These are phyloP conservation scores for Conger conger DNA, from an alignment of 2,113 vertebrate species.

Conservation along the genomic window DNA sequence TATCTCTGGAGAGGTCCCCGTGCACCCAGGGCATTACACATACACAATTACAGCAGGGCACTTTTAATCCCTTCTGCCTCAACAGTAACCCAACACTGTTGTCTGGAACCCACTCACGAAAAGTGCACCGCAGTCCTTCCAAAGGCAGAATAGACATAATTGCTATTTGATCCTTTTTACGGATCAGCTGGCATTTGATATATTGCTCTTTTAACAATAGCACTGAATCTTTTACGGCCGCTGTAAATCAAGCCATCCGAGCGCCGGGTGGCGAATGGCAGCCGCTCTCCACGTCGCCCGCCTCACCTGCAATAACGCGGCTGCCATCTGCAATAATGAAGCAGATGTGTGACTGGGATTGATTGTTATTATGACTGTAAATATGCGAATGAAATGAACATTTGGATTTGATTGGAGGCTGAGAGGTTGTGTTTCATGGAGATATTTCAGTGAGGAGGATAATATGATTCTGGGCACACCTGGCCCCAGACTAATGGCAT, in stretches of 20 bases:
- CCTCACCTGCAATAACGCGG: neutral
- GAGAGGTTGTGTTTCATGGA: neutral
- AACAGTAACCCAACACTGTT: neutral
- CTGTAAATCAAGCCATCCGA: slow-evolving; percentile 14
- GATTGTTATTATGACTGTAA: neutral
- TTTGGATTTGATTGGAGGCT: neutral
- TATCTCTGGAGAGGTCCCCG: neutral
- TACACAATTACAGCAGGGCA: neutral
- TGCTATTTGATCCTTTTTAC: neutral
- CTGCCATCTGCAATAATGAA: neutral
- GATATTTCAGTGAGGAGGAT: neutral
- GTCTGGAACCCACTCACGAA: neutral
- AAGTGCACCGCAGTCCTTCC: neutral
- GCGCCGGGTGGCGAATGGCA: neutral
- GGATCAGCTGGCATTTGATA: slow-evolving; percentile 19
- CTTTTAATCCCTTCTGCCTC: neutral
- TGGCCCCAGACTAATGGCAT: neutral
- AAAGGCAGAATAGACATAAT: neutral
- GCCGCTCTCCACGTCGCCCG: neutral
- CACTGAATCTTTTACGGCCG: neutral
- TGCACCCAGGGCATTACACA: slow-evolving; percentile 1
- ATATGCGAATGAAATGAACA: neutral
- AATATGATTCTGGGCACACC: neutral
- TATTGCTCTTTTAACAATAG: slow-evolving; percentile 8
- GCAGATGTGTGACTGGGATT: neutral